These are phyloP conservation scores for Lagenorhynchus albirostris DNA, from an alignment of 2,113 vertebrate species.

Conservation along the genomic window DNA sequence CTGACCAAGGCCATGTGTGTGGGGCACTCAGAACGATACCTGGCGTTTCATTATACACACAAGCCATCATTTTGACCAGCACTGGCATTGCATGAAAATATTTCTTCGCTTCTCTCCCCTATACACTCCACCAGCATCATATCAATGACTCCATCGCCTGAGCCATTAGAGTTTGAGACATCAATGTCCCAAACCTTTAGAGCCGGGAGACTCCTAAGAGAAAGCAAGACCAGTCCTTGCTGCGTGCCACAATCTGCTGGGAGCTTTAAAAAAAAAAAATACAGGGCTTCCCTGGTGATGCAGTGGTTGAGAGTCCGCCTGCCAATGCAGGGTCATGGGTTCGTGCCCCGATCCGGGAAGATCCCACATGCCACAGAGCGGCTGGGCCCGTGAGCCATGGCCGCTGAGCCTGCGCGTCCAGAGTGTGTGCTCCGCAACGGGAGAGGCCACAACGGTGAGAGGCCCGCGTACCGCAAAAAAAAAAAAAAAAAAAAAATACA, in stretches of 20 bases:
- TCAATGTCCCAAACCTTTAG: background rate
- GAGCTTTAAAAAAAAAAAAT: background rate
- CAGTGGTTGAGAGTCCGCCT: no score
- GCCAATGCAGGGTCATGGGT: no score
- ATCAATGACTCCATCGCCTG: background rate
- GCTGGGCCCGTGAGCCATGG: no score
- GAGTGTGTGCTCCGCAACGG: no score
- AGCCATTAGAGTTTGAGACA: no score
- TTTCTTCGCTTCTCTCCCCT: background rate
- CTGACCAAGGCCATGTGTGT: background rate
- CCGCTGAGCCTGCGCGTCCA: no score
- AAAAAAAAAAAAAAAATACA: background rate
- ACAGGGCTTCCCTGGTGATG: background rate
- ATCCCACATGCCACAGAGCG: no score
- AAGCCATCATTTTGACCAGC: background rate
- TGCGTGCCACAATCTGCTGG: background rate
- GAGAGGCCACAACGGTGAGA: no score
- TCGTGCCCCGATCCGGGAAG: no score
- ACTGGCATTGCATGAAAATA: background rate
- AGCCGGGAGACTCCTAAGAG: background rate
- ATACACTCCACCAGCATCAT: background rate
- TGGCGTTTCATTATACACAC: background rate
- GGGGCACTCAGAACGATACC: background rate
- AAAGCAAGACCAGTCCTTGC: background rate
- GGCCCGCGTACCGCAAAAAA: no score